Evolutionary conservation across 1,140 invertebrate species (phyloP).

Genomic region (Cotesia chilonis): DNA sequence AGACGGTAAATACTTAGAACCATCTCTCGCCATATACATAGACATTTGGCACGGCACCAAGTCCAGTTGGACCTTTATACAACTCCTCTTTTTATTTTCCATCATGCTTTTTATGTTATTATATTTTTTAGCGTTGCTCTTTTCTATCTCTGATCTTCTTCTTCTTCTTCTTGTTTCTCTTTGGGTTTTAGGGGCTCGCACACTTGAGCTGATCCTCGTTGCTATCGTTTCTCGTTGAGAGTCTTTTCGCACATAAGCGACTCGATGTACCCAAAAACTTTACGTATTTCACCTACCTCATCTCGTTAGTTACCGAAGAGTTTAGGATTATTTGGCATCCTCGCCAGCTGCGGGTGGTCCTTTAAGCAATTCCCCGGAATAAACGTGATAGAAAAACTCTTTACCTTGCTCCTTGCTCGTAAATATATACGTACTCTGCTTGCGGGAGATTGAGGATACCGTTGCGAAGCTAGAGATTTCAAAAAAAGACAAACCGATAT

Average conservation of each 20-base stretch:
- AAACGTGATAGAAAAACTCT: neutral
- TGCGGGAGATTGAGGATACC: neutral
- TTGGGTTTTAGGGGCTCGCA: neutral
- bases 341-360: neutral
- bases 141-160: slow-evolving; percentile 1
- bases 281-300: slow-evolving; percentile 21
- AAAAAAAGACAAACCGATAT: neutral
- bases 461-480: too few relatives aligned
- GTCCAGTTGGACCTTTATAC: slow-evolving; percentile 13
- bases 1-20: slow-evolving; percentile 33
- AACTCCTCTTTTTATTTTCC: neutral
- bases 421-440: neutral
- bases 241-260: neutral
- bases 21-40: slow-evolving; percentile 25
- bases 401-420: slow-evolving; percentile 12
- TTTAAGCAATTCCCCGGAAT: neutral
- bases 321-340: slow-evolving; percentile 25
- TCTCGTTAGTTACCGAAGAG: slow-evolving; percentile 24
- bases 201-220: neutral
- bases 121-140: neutral
- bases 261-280: slow-evolving; percentile 9
- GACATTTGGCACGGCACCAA: slow-evolving; percentile 31
- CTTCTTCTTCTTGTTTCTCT: neutral
- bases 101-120: neutral
- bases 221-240: neutral